These are phyloP conservation scores for Agapostemon virescens DNA, from an alignment of 2,888 invertebrate genomes.

Conservation along the genomic window DNA sequence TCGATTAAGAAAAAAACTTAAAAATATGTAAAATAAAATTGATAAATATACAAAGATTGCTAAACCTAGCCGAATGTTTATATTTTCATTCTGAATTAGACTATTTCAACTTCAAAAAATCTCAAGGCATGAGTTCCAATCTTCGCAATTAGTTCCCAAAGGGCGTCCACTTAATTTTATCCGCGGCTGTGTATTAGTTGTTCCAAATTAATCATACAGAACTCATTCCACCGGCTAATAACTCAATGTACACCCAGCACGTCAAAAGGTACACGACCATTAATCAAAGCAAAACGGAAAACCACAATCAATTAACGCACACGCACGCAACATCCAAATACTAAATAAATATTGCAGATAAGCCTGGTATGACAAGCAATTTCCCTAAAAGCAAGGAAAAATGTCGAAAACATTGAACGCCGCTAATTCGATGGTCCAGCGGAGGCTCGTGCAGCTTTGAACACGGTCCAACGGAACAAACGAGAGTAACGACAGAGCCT, in stretches of 20 bases:
- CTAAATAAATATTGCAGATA: neutral
- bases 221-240: neutral
- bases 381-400: neutral
- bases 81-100: neutral
- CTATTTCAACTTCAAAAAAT: too few relatives aligned
- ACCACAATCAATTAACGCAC: neutral
- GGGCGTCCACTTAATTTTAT: too few relatives aligned
- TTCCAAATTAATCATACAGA: neutral
- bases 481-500: neutral
- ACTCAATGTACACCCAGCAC: neutral
- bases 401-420: neutral
- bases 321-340: neutral
- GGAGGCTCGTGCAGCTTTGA: neutral
- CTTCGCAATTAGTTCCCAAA: too few relatives aligned
- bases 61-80: too few relatives aligned
- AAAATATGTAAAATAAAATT: neutral
- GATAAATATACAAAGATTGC: neutral
- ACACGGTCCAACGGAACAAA: constrained; percentile 1
- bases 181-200: too few relatives aligned
- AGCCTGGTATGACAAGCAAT: neutral
- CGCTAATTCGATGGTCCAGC: neutral
- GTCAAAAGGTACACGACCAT: neutral
- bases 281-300: neutral
- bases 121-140: too few relatives aligned
- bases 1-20: neutral